phyloP scores from a whole-genome alignment of 2,113 vertebrate species.

The Pontoporia blainvillei region DNA sequence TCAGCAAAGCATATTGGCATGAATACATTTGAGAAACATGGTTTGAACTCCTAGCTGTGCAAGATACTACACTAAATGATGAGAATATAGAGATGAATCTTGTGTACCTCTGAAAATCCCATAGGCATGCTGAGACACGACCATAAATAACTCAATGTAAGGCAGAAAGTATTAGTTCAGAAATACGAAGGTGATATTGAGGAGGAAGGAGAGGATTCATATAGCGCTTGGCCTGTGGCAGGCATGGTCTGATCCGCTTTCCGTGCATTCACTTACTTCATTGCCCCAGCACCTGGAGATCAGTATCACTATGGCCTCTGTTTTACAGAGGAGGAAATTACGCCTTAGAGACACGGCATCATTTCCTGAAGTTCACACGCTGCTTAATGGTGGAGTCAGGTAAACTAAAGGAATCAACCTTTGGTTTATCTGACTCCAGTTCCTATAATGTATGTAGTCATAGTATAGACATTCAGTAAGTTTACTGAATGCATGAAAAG shows the following conservation, averaged over 20 bases:
- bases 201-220: not conserved
- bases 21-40: not conserved
- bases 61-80: not conserved
- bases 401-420: not conserved
- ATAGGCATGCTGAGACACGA: not conserved
- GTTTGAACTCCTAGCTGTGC: not conserved
- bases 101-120: not conserved
- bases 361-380: not conserved
- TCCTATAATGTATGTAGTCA: not conserved
- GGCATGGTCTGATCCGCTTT: not conserved
- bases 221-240: accelerated
- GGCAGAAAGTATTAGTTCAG: not conserved
- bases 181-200: not conserved
- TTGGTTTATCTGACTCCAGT: not conserved
- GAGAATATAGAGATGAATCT: not conserved
- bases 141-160: no score
- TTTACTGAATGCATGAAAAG: not conserved
- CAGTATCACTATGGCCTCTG: accelerated
- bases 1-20: not conserved
- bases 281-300: not conserved
- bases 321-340: not conserved
- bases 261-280: not conserved
- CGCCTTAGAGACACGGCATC: not conserved
- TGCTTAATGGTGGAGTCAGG: no score
- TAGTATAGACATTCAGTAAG: not conserved